A percentile compares a stretch with the other conserved stretches of the same genome.
These are phyloP conservation scores for Scomber colias DNA, from an alignment of 2,113 vertebrate species.

Conservation along the genomic window DNA sequence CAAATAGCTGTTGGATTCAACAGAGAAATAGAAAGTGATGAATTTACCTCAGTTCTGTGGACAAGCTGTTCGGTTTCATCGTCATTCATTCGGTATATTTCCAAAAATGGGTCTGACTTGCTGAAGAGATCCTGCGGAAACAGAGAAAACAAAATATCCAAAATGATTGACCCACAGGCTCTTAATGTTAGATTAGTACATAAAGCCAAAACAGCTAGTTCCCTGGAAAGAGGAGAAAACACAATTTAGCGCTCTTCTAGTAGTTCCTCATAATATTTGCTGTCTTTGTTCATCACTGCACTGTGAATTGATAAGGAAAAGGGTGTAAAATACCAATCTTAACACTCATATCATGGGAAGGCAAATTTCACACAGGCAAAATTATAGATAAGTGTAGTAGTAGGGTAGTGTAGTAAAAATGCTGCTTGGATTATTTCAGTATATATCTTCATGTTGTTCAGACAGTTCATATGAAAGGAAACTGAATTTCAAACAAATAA, in stretches of 20 bases:
- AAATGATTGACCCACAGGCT: not conserved
- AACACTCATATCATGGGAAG: not conserved
- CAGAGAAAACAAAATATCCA: conserved; percentile 9
- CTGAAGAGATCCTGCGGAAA: conserved; percentile 93
- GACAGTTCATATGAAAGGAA: not conserved
- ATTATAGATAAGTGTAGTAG: not conserved
- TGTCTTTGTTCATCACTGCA: not conserved
- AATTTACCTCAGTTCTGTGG: conserved; percentile 91
- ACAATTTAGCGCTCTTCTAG: not conserved
- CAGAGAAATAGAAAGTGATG: not conserved
- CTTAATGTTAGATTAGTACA: not conserved
- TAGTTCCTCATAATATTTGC: not conserved
- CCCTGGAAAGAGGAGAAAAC: not conserved
- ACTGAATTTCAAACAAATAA: conserved; percentile 7
- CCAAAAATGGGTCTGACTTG: conserved; percentile 96
- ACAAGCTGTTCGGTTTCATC: conserved; percentile 92
- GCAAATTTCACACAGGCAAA: not conserved
- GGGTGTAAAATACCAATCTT: not conserved
- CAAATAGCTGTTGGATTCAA: conserved; percentile 9
- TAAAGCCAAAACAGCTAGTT: not conserved
- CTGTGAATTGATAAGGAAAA: not conserved
- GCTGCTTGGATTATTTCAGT: not conserved
- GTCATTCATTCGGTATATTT: conserved; percentile 91
- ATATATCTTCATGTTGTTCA: conserved; percentile 1
- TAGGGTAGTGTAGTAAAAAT: not conserved